Base-by-base conservation (phyloP, 2,888 invertebrate species). In the Pasiphila rectangulata region DNA sequence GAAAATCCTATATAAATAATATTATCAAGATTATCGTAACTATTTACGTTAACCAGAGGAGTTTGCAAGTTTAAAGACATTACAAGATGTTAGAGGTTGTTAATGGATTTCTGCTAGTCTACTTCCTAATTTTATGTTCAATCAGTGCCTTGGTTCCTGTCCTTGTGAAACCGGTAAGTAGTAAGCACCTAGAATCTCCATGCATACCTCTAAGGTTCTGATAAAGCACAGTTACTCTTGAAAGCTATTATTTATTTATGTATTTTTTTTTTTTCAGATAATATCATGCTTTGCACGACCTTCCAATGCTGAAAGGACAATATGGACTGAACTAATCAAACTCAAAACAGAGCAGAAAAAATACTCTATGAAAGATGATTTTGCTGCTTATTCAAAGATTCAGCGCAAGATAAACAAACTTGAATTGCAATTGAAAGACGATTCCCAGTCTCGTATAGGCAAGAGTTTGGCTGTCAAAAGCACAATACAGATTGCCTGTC, bases 351-450 rank as follows among this genome's bases (percentile, higher is more conserved):
- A 90, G 56, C 91, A 91, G 59, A 79, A 81, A 41, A 55, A 64
- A 4, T 70, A 91, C 46, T 90, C 89, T 4, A 90, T 91, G 79
- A 90, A 90, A 49, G 90, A 91, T 55, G 86, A 91, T 56, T 92
- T 92, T 74, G 91, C 91, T 3, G 86, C 89, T 21, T 90, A 90
- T 66, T 90, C 91, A 1, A 91, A 90, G 69, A 54, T 91, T 21
- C 92, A 92, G 64, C 75, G 92, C 29, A 90, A 81, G 71, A 90
- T 92, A 13, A 90, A 88, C 55, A 83, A 75, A 57, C 64, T 91
- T n/a, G 90, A 91, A 61, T 69, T 66, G 46, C 68, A 84, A 45
- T 58, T 91, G 19, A 83, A 86, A 63, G 82, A 84, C 21, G 70
- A 69, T 27, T 75, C 85, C 9, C 81, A 88, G 42, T 61, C 69